phyloP scores from a whole-genome alignment of 2,888 invertebrate species.

The Eulithis testata region DNA sequence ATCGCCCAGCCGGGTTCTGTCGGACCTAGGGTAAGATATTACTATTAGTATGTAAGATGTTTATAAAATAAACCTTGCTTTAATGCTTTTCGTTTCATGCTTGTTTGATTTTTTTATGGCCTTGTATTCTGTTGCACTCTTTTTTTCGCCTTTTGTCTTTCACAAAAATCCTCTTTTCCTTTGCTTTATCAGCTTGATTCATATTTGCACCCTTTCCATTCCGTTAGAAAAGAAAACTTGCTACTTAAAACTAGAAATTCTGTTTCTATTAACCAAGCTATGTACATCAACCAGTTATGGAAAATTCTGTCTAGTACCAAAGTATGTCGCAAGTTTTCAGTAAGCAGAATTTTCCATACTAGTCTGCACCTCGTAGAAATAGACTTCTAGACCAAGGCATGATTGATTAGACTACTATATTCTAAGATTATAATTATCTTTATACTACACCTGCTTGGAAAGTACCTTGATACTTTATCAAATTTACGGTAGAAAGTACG shows the following conservation, averaged over 20 bases:
- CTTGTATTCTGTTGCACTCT: slow-evolving; percentile 10
- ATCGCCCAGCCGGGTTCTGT: slow-evolving; percentile 80
- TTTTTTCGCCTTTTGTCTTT: neutral
- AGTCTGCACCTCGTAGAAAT: too few species aligned
- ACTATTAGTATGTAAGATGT: slow-evolving; percentile 16
- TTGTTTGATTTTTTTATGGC: slow-evolving; percentile 32
- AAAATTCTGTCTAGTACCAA: too few species aligned
- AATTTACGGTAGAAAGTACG: too few species aligned
- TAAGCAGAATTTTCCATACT: too few species aligned
- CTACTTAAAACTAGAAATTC: neutral
- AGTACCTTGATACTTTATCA: too few species aligned
- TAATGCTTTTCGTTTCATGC: slow-evolving; percentile 35
- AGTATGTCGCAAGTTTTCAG: too few species aligned
- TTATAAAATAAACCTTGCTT: slow-evolving; percentile 25
- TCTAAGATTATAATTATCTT: too few species aligned
- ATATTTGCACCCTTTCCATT: neutral
- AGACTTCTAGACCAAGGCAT: too few species aligned
- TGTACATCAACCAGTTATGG: too few species aligned
- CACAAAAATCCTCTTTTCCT: neutral
- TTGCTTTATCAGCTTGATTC: neutral
- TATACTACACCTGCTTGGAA: too few species aligned
- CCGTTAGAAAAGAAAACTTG: neutral
- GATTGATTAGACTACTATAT: too few species aligned
- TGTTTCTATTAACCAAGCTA: neutral
- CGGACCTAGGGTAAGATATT: slow-evolving; percentile 71